A percentile compares a stretch with the other conserved stretches of the same genome.
These are phyloP conservation scores for Drosophila rubida DNA, from an alignment of 2,888 invertebrate genomes.

Conservation along the genomic window DNA sequence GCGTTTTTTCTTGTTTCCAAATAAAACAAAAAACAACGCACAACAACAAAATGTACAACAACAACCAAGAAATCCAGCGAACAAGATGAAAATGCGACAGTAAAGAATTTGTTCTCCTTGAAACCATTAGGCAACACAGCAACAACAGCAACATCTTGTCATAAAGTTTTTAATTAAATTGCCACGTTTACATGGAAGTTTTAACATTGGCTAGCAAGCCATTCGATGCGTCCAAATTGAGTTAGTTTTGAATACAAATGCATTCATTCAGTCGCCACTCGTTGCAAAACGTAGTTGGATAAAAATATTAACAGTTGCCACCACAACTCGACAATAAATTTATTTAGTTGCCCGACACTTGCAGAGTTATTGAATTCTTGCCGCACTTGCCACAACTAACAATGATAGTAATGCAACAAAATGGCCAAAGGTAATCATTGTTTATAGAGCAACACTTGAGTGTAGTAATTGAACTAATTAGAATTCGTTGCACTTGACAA, in stretches of 20 bases:
- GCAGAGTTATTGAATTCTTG: background rate
- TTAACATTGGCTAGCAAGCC: constrained; percentile 35
- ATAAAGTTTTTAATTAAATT: constrained; percentile 80
- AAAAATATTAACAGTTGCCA: background rate
- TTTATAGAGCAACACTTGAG: constrained; percentile 21
- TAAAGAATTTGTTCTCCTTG: constrained; percentile 34
- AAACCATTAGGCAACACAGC: constrained; percentile 12
- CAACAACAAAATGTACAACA: too few relatives aligned
- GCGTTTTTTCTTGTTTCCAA: constrained; percentile 55
- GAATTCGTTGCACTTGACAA: constrained; percentile 2
- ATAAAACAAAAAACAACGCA: constrained; percentile 34
- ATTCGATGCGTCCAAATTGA: constrained; percentile 36
- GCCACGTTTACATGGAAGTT: constrained; percentile 54
- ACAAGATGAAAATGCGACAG: constrained; percentile 26
- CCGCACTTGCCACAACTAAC: background rate
- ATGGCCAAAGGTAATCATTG: constrained; percentile 32
- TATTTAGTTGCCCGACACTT: background rate
- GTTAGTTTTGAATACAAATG: constrained; percentile 41
- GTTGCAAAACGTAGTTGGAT: background rate
- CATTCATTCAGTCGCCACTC: background rate
- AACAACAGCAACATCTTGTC: constrained; percentile 67
- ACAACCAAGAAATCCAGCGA: background rate
- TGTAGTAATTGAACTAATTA: constrained; percentile 35
- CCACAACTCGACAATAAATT: background rate
- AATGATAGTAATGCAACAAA: background rate